Evolutionary conservation across 2,797 vertebrate species (phyloP), one percentile per base, ranked within the genome.

Genomic region (Sebastes cheni): DNA sequence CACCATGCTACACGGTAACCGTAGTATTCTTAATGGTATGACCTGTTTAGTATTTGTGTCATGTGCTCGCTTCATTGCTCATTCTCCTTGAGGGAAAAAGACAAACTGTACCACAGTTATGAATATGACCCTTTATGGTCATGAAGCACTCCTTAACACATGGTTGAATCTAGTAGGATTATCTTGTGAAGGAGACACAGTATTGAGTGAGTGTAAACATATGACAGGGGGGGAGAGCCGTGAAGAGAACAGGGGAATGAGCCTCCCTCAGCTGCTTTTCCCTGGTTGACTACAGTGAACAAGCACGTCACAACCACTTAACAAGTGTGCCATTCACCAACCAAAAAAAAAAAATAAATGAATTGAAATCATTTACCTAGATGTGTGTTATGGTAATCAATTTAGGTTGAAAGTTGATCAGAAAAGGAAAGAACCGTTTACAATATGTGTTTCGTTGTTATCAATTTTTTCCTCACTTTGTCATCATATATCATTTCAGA

Each of bases 61-160:
- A 58, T 60, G 61, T 3, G 32, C 42, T 74, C 23, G 13, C 78
- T 68, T 56, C 67, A 23, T 39, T 68, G 39, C 67, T 72, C 74
- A 3, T 2, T 67, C 13, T 68, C 67, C 75, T 75, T 3, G n/a
- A 72, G 71, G 80, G 68, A 6, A 39, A 25, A 60, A 36, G 12
- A 61, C 64, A 32, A 42, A 76, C 52, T 73, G 30, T 23, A 34
- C 56, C 18, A 34, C 27, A 56, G 56, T 65, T 9, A 54, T 58
- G 23, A 50, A 29, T 23, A 39, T 52, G 18, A 34, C 61, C 77
- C 16, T 72, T 54, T 32, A 55, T 60, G 65, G 56, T 72, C 59
- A 55, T 68, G 8, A 72, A 72, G 66, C 62, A 36, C 42, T 61
- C 18, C 27, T 77, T 55, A 80, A 67, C 75, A 61, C 72, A 61